Evolutionary conservation across 2,113 vertebrate genomes (phyloP).

Genomic region (Coracopsis vasa): DNA sequence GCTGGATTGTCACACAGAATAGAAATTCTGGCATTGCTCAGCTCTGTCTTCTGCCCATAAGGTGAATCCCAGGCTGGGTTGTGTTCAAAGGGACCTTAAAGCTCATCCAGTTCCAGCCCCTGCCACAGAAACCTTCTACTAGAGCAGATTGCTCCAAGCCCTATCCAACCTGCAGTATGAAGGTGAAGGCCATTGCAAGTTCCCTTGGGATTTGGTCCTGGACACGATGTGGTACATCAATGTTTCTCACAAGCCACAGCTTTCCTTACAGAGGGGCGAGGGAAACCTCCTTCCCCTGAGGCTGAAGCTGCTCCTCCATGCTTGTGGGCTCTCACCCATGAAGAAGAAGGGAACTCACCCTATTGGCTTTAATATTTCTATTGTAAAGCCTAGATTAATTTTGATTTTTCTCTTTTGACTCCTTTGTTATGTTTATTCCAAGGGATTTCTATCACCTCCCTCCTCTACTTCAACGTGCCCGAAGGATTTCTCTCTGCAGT

Average conservation of each 20-base stretch:
- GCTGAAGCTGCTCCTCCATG: neutral
- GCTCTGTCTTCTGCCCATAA: neutral
- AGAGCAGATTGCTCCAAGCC: neutral
- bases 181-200: rapidly evolving
- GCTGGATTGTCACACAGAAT: neutral
- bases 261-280: neutral
- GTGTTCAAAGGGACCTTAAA: neutral
- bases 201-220: neutral
- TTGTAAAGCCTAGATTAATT: constrained; percentile 15
- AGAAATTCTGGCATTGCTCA: neutral
- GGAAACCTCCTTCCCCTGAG: neutral
- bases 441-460: constrained; percentile 1
- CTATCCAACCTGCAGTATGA: neutral
- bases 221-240: no score
- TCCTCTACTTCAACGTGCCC: neutral
- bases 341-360: neutral
- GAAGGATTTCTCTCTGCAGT: neutral
- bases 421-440: constrained; percentile 40
- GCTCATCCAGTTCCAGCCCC: neutral
- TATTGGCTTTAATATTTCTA: neutral
- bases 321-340: rapidly evolving
- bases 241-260: neutral
- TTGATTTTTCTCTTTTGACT: neutral
- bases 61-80: neutral
- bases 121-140: neutral